phyloP scores from a whole-genome alignment of 2,888 invertebrate species.

The Brachypalpus laphriformis region DNA sequence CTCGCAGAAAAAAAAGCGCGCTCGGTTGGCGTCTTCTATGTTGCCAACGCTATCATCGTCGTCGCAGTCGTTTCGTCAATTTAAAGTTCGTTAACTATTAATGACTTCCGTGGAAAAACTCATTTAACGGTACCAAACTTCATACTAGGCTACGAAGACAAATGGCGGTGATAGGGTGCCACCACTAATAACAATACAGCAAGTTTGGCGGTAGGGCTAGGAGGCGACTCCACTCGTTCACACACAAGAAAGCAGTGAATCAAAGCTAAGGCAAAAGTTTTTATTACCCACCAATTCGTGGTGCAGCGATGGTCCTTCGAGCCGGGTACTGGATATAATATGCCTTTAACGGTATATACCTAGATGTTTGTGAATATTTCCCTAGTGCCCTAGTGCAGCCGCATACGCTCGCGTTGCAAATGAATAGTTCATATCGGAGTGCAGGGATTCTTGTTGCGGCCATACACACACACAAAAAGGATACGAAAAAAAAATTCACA shows the following conservation, averaged over 20 bases:
- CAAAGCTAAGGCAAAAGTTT: constrained; percentile 71
- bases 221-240: neutral
- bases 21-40: constrained; percentile 33
- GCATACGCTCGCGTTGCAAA: constrained; percentile 58
- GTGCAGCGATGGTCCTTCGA: constrained; percentile 63
- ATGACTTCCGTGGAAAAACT: constrained; percentile 71
- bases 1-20: constrained; percentile 30
- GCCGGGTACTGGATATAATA: constrained; percentile 52
- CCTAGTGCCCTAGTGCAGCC: constrained; percentile 58
- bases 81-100: constrained; percentile 75
- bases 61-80: constrained; percentile 70
- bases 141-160: constrained; percentile 48
- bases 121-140: constrained; percentile 68
- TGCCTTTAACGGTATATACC: constrained; percentile 47
- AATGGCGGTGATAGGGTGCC: constrained; percentile 55
- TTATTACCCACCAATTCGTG: constrained; percentile 71
- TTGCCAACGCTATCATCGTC: constrained; percentile 20
- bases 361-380: constrained; percentile 23
- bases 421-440: constrained; percentile 66
- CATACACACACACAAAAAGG: constrained; percentile 18
- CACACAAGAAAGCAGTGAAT: constrained; percentile 51
- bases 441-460: constrained; percentile 43
- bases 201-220: neutral
- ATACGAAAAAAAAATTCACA: neutral
- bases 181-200: constrained; percentile 54